Evolutionary conservation across 2,797 vertebrate species (phyloP).

Genomic region (Neopelma chrysocephalum): DNA sequence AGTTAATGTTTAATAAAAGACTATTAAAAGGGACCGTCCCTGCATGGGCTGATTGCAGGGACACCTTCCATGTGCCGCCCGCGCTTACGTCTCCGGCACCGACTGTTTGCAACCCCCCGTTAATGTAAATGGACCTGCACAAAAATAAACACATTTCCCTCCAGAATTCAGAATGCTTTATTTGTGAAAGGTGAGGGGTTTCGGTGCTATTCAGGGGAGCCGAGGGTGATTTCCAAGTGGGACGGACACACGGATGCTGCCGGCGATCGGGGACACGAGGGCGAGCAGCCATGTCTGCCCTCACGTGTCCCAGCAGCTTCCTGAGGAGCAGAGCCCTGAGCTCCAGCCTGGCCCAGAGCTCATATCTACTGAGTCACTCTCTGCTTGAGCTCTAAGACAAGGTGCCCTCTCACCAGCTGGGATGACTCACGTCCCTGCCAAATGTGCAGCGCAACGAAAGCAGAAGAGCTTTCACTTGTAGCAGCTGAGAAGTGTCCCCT

Average conservation of each 20-base stretch:
- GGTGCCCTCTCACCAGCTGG: neutral
- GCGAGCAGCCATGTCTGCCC: fast-evolving
- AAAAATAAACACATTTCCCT: conserved; percentile 14
- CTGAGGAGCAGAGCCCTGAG: fast-evolving
- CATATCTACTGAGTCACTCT: neutral
- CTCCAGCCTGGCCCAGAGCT: neutral
- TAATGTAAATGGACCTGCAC: neutral
- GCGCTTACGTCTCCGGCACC: fast-evolving
- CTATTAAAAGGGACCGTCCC: neutral
- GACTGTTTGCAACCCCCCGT: neutral
- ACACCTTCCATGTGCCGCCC: neutral
- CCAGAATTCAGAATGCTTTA: neutral
- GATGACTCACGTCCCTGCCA: neutral
- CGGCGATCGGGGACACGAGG: neutral
- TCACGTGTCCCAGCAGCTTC: neutral
- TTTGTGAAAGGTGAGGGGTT: neutral
- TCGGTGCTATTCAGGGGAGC: neutral
- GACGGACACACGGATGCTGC: fast-evolving
- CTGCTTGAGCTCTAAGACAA: neutral
- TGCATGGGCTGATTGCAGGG: neutral
- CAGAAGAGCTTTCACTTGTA: neutral
- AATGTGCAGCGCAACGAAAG: fast-evolving
- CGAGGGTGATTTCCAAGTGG: neutral
- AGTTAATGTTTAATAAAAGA: conserved; percentile 44
- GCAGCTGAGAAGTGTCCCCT: neutral